These are phyloP conservation scores for Brachionus rubens DNA, from an alignment of 1,140 invertebrate species.

Conservation along the genomic window DNA sequence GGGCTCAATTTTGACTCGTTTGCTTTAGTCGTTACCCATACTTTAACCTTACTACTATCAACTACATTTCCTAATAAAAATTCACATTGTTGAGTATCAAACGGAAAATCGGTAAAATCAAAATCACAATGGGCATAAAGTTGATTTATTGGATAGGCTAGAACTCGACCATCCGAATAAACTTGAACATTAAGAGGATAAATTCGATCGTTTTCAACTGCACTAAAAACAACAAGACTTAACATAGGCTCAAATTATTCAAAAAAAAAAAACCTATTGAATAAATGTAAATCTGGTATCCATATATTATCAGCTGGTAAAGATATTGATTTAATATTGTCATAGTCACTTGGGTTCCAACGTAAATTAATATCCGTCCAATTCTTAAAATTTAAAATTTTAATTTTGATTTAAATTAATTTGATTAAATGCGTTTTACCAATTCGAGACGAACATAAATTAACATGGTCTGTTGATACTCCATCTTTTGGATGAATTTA, in stretches of 20 bases:
- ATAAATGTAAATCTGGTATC: constrained; percentile 48
- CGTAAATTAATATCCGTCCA: constrained; percentile 50
- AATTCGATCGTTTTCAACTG: constrained; percentile 34
- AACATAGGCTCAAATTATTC: neutral
- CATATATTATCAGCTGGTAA: constrained; percentile 47
- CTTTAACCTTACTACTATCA: constrained; percentile 9
- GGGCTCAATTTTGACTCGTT: neutral
- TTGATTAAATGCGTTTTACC: neutral
- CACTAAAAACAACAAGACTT: neutral
- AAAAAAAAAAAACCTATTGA: constrained; percentile 44
- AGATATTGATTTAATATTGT: constrained; percentile 48
- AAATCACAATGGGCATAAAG: constrained; percentile 43
- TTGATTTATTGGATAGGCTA: constrained; percentile 31
- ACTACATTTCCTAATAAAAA: constrained; percentile 37
- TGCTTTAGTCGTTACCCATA: neutral
- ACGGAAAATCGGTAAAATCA: constrained; percentile 40
- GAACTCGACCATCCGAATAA: constrained; percentile 1
- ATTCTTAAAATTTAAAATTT: constrained; percentile 9
- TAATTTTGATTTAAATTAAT: neutral
- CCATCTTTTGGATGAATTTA: neutral
- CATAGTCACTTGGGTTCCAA: constrained; percentile 49
- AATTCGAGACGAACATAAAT: constrained; percentile 25
- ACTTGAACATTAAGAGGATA: constrained; percentile 32
- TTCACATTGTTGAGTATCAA: constrained; percentile 13
- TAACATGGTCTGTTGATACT: constrained; percentile 1